Conservation (phyloP, 2,113 vertebrate genomes). For the Axis porcinus region DNA sequence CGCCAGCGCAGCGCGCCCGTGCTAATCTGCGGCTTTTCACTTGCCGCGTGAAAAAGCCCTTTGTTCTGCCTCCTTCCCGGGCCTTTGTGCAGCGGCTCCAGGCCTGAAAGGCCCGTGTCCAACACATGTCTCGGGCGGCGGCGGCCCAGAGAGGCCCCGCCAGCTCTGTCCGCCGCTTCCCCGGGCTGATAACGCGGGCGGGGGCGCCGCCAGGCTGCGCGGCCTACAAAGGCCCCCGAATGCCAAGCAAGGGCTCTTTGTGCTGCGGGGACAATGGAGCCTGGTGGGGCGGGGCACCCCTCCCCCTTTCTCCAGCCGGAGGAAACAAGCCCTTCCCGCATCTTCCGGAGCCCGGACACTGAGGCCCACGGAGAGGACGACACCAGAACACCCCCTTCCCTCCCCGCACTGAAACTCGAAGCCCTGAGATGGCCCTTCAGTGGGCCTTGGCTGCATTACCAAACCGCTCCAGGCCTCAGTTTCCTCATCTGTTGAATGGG, state of each 20-base stretch:
- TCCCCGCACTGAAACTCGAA: background rate
- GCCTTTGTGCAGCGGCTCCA: conserved; percentile 75
- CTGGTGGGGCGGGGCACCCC: background rate
- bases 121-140: conserved; percentile 77
- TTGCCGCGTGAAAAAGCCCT: conserved; percentile 77
- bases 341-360: background rate
- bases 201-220: conserved; percentile 52
- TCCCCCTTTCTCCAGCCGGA: background rate
- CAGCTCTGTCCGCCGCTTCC: conserved; percentile 66
- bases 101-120: conserved; percentile 80
- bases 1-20: background rate
- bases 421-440: background rate
- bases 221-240: conserved; percentile 35
- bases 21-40: conserved; percentile 79
- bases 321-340: too few species aligned
- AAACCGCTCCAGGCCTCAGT: background rate
- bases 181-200: conserved; percentile 74
- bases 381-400: background rate
- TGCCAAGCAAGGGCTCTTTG: conserved; percentile 54
- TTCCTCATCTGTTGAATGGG: background rate
- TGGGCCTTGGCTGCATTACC: background rate
- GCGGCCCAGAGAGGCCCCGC: conserved; percentile 70
- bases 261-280: conserved; percentile 37
- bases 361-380: background rate
- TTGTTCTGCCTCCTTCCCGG: conserved; percentile 76